Evolutionary conservation across 2,797 vertebrate genomes (phyloP).

Genomic region (Threskiornis aethiopicus): DNA sequence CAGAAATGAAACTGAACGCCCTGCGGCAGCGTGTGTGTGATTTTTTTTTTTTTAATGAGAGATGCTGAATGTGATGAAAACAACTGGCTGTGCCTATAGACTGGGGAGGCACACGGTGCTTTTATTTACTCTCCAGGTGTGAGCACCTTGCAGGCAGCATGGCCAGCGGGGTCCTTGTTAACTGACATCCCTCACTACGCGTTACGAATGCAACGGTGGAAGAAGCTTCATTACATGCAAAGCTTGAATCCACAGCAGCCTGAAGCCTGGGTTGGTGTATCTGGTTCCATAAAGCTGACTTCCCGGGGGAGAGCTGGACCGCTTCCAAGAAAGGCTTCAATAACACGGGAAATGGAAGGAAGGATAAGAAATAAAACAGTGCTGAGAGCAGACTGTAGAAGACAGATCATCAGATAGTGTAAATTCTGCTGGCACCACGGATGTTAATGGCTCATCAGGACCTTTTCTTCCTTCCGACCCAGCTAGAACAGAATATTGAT

Average conservation of each 20-base stretch:
- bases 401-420: background rate
- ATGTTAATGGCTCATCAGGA: background rate
- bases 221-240: background rate
- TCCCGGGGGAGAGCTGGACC: background rate
- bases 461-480: conserved; percentile 3
- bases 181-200: background rate
- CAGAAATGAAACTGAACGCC: background rate
- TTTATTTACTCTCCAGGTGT: background rate
- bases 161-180: background rate
- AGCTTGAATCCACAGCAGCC: background rate
- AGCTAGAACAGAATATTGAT: conserved; percentile 7
- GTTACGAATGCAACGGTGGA: background rate
- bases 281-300: background rate
- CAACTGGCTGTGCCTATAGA: background rate
- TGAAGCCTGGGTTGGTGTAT: background rate
- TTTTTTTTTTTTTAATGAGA: background rate
- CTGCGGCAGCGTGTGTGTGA: background rate
- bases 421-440: background rate
- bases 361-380: background rate
- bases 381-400: background rate
- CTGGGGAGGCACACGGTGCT: background rate
- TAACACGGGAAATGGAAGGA: background rate
- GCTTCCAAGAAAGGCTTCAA: conserved; percentile 12
- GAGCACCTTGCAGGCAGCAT: background rate
- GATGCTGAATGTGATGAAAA: background rate